Conservation (phyloP, 2,797 vertebrate species). For the Amphiprion clarkii region DNA sequence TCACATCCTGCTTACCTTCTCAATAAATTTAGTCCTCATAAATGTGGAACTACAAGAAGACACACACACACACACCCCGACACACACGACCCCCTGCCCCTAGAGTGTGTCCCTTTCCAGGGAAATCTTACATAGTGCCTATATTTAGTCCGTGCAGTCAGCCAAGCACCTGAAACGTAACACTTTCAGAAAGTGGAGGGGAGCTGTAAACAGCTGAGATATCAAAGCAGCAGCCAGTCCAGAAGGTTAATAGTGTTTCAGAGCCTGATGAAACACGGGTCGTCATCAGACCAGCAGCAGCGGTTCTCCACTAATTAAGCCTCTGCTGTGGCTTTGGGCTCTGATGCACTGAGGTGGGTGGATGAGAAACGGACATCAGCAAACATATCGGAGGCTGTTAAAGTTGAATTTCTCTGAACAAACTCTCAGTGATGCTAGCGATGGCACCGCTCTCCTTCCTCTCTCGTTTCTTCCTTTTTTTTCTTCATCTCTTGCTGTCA, state of each 20-base stretch:
- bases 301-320: slow-evolving; percentile 56
- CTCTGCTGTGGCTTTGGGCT: slow-evolving; percentile 11
- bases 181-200: slow-evolving; percentile 60
- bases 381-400: slow-evolving; percentile 24
- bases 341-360: slow-evolving; percentile 24
- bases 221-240: slow-evolving; percentile 64
- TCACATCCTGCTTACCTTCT: slow-evolving; percentile 3
- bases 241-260: slow-evolving; percentile 80
- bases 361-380: slow-evolving; percentile 2
- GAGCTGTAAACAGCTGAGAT: slow-evolving; percentile 76
- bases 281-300: slow-evolving; percentile 33
- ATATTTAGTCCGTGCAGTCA: slow-evolving; percentile 74
- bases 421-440: not conserved
- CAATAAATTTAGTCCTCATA: slow-evolving; percentile 19
- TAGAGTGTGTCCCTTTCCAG: slow-evolving; percentile 67
- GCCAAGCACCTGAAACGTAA: slow-evolving; percentile 77
- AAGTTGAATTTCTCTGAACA: slow-evolving; percentile 3
- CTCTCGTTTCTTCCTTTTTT: slow-evolving; percentile 3
- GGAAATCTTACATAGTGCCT: slow-evolving; percentile 72
- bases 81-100: slow-evolving; percentile 40
- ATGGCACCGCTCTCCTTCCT: not conserved
- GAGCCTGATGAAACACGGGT: slow-evolving; percentile 64
- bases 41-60: slow-evolving; percentile 27
- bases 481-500: slow-evolving; percentile 2
- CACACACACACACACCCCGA: slow-evolving; percentile 5